Percentiles rank a stretch among this genome's conserved stretches.
Evolutionary conservation across 2,888 invertebrate species (phyloP).

Genomic region (Lycophotia porphyrea): DNA sequence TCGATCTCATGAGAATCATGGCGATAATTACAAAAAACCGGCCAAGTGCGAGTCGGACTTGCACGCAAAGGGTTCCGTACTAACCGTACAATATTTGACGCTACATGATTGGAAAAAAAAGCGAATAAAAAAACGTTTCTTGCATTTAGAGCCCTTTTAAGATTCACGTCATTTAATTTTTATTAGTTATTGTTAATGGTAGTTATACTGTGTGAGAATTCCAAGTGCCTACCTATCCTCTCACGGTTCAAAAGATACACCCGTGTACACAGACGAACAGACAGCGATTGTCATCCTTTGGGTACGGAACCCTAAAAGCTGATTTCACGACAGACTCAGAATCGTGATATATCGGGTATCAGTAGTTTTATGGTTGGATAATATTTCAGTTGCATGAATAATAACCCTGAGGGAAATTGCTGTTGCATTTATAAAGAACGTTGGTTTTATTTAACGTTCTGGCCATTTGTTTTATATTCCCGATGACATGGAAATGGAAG

Average conservation of each 20-base stretch:
- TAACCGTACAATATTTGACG: background rate
- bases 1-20: slow-evolving; percentile 41
- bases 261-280: background rate
- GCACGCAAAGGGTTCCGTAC: background rate
- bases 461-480: slow-evolving; percentile 42
- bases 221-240: background rate
- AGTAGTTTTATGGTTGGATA: slow-evolving; percentile 43
- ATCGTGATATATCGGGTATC: slow-evolving; percentile 40
- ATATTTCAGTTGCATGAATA: slow-evolving; percentile 55
- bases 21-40: slow-evolving; percentile 52
- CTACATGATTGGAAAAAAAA: background rate
- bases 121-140: background rate
- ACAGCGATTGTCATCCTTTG: background rate
- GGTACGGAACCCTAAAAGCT: background rate
- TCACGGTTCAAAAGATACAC: background rate
- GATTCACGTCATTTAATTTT: no score
- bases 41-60: background rate
- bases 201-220: background rate
- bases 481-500: slow-evolving; percentile 49
- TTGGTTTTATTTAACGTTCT: slow-evolving; percentile 38
- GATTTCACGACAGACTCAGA: slow-evolving; percentile 26
- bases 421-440: slow-evolving; percentile 57
- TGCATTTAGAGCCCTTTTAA: background rate
- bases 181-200: background rate
- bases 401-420: slow-evolving; percentile 56